These are phyloP conservation scores for Cordilura impudica DNA, from an alignment of 2,888 invertebrate species.

Conservation along the genomic window DNA sequence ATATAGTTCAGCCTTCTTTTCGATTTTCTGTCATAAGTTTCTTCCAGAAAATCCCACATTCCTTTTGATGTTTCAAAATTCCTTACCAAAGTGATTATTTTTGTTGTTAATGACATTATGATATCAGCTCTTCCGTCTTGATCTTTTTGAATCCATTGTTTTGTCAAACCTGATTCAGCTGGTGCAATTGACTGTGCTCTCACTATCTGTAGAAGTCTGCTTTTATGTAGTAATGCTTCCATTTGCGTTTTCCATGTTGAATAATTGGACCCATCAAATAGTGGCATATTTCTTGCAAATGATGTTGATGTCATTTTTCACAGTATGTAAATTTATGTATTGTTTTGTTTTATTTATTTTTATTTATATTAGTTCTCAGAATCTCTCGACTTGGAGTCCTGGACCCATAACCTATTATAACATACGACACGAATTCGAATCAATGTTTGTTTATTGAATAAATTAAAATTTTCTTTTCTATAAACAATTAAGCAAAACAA, in stretches of 20 bases:
- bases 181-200: background rate
- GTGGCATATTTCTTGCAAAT: background rate
- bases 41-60: background rate
- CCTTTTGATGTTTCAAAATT: slow-evolving; percentile 1
- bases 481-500: too few relatives aligned
- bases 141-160: background rate
- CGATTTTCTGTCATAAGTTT: too few relatives aligned
- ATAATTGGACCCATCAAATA: slow-evolving; percentile 13
- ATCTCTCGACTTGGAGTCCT: slow-evolving; percentile 14
- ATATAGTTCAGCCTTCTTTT: background rate
- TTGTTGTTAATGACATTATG: background rate
- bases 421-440: background rate
- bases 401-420: slow-evolving; percentile 19
- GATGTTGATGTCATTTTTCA: background rate
- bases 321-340: background rate
- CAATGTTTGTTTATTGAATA: too few relatives aligned
- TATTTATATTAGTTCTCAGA: background rate
- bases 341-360: background rate
- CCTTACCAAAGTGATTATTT: background rate
- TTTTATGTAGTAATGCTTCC: background rate
- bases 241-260: slow-evolving; percentile 8
- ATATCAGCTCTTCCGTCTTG: slow-evolving; percentile 18
- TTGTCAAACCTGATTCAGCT: background rate
- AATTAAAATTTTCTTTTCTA: too few relatives aligned
- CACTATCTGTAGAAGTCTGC: background rate